Percentiles rank a stretch among this genome's conserved stretches.
phyloP scores from a whole-genome alignment of 2,113 vertebrate species.

The Corapipo altera region DNA sequence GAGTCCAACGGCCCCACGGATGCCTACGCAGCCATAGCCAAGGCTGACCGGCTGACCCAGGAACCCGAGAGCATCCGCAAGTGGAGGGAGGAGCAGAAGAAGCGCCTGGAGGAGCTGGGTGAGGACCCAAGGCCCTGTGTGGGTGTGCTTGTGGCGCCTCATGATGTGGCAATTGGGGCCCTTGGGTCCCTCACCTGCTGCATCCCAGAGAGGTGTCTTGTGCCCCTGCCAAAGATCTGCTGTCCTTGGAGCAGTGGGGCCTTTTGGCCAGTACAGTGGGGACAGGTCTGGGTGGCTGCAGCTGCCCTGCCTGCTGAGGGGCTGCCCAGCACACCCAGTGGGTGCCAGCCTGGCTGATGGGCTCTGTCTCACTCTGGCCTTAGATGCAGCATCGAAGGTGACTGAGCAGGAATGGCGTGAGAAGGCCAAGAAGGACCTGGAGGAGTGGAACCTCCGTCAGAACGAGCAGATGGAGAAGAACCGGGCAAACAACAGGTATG shows the following conservation, averaged over 20 bases:
- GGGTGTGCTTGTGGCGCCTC: neutral
- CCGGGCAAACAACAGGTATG: constrained; percentile 93
- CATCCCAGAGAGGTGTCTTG: fast-evolving
- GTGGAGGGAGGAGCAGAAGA: constrained; percentile 96
- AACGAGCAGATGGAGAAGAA: constrained; percentile 97
- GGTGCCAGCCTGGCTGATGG: neutral
- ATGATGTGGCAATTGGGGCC: fast-evolving
- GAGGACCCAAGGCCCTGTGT: neutral
- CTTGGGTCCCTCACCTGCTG: neutral
- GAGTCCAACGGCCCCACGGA: constrained; percentile 88
- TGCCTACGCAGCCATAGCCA: constrained; percentile 90
- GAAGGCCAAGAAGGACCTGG: constrained; percentile 94
- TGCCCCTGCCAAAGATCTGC: neutral
- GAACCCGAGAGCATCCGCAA: constrained; percentile 96
- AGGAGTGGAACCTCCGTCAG: constrained; percentile 97
- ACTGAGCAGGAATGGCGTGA: constrained; percentile 93
- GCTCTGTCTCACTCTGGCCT: neutral
- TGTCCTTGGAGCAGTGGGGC: neutral
- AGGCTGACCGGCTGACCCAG: constrained; percentile 89
- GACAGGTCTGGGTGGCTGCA: neutral
- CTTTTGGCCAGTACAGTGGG: neutral
- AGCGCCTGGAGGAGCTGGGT: constrained; percentile 92
- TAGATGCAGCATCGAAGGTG: constrained; percentile 90
- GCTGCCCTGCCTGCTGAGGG: neutral
- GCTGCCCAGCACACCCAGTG: neutral